phyloP scores from a whole-genome alignment of 2,113 vertebrate species.

The Candoia aspera region DNA sequence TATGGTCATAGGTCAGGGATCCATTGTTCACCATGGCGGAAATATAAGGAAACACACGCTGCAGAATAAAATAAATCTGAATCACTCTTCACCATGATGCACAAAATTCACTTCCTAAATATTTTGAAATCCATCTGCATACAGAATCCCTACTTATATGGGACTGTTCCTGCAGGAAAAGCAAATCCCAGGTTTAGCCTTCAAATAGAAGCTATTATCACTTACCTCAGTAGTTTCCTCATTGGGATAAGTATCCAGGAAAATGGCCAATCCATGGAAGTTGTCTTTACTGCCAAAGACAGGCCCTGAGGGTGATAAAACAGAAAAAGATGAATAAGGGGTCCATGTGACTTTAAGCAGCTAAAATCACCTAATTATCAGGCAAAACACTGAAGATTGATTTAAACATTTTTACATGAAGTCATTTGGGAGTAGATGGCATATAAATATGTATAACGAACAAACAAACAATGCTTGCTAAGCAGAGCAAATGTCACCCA shows the following conservation, averaged over 20 bases:
- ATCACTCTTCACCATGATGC: background rate
- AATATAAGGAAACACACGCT: slow-evolving; percentile 95
- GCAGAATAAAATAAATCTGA: slow-evolving; percentile 15
- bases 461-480: background rate
- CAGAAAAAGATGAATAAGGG: background rate
- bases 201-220: slow-evolving; percentile 12
- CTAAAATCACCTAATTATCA: background rate
- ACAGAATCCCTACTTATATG: background rate
- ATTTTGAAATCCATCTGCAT: background rate
- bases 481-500: background rate
- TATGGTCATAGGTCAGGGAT: slow-evolving; percentile 90
- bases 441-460: background rate
- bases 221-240: slow-evolving; percentile 92
- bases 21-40: slow-evolving; percentile 98
- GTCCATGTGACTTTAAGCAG: background rate
- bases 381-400: background rate
- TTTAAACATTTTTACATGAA: background rate
- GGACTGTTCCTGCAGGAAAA: background rate
- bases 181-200: rapidly evolving
- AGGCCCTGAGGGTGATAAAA: slow-evolving; percentile 80
- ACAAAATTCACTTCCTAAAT: background rate
- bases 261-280: slow-evolving; percentile 93
- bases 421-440: background rate
- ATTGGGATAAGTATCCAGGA: slow-evolving; percentile 96
- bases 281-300: slow-evolving; percentile 94